Conservation (phyloP, 1,140 invertebrate genomes). For the Drosophila pectinifera region DNA sequence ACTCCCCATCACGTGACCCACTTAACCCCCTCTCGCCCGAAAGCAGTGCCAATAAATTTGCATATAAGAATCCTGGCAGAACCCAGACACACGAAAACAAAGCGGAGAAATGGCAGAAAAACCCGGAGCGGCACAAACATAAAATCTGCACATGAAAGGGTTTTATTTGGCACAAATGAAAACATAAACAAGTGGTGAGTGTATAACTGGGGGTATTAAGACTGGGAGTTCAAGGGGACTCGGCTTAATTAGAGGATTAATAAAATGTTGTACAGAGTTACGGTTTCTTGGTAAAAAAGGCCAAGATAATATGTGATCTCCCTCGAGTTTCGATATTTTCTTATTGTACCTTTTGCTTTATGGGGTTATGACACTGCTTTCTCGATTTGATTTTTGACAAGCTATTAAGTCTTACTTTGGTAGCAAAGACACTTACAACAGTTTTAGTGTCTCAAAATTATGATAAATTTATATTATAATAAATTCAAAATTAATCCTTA, state of each 20-base stretch:
- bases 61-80: constrained; percentile 62
- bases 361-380: no score
- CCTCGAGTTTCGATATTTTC: no score
- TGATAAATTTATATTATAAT: no score
- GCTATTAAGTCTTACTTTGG: no score
- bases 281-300: no score
- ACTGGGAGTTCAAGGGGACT: background rate
- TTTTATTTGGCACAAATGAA: constrained; percentile 66
- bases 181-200: constrained; percentile 59
- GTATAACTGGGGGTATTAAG: constrained; percentile 23
- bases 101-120: constrained; percentile 26
- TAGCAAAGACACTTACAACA: no score
- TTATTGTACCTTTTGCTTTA: no score
- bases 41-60: constrained; percentile 75
- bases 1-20: constrained; percentile 49
- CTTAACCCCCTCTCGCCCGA: constrained; percentile 10
- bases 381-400: no score
- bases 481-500: no score
- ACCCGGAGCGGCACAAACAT: constrained; percentile 52
- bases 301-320: no score
- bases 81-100: constrained; percentile 21
- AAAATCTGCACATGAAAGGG: constrained; percentile 73
- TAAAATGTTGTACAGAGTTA: background rate
- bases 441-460: no score
- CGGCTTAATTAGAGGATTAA: background rate